These are phyloP conservation scores for Cyprinodon tularosa DNA, from an alignment of 2,113 vertebrate genomes.

Conservation along the genomic window DNA sequence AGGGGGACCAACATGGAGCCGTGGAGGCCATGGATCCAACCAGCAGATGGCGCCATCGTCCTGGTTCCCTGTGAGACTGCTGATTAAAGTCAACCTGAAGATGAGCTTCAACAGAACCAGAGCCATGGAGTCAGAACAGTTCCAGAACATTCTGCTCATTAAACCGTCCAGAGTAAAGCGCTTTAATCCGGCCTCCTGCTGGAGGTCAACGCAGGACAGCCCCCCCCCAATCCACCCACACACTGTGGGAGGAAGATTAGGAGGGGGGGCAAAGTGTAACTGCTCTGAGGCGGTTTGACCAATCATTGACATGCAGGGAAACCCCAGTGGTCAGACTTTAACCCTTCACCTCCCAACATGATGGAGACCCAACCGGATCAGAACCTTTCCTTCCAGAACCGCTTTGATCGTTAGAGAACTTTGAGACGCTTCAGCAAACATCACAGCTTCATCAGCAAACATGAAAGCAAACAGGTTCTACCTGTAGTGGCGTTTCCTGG, in stretches of 20 bases:
- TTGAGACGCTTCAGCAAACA: no score
- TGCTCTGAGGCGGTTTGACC: neutral
- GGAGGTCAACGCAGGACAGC: neutral
- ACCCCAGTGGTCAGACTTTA: neutral
- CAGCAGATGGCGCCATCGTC: neutral
- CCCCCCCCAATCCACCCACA: no score
- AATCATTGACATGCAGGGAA: conserved; percentile 31
- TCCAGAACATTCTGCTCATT: no score
- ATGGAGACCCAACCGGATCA: neutral
- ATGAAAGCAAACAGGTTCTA: conserved; percentile 53
- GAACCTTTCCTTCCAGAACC: neutral
- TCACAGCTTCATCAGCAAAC: neutral
- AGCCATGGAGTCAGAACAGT: no score
- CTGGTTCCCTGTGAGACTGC: no score
- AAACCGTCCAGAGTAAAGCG: no score
- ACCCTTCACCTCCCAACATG: neutral
- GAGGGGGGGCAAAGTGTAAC: neutral
- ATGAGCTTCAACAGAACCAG: no score
- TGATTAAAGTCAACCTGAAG: no score
- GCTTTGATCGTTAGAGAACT: no score
- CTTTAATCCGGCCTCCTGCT: no score
- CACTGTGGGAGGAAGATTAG: neutral
- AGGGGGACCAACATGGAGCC: no score
- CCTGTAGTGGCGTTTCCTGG: conserved; percentile 95
- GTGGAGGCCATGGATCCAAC: neutral